A percentile compares a stretch with the other conserved stretches of the same genome.
Evolutionary conservation across 2,888 invertebrate species (phyloP).

Genomic region (Ypsolopha sequella): DNA sequence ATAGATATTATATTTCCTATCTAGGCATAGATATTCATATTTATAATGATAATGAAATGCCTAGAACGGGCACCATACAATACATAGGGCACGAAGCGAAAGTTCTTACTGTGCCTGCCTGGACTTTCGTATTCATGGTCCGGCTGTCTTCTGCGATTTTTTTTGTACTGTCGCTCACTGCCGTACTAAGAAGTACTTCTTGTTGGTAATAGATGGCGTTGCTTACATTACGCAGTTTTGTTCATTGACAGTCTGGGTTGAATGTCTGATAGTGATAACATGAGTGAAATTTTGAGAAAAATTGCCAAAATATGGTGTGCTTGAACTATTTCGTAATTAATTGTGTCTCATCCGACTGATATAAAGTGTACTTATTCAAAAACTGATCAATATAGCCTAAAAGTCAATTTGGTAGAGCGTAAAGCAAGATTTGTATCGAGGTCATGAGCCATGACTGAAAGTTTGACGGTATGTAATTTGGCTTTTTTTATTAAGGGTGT

Average conservation of each 20-base stretch:
- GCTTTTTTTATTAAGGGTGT: neutral
- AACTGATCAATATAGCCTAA: conserved; percentile 5
- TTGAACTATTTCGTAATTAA: conserved; percentile 5
- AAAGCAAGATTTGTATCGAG: conserved; percentile 15
- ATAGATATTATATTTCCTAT: no score
- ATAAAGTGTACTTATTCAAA: conserved; percentile 13
- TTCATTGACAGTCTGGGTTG: conserved; percentile 24
- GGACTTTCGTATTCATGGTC: no score
- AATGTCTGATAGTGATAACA: conserved; percentile 50
- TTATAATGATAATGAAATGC: no score
- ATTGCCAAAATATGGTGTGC: conserved; percentile 15
- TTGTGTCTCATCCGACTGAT: conserved; percentile 11
- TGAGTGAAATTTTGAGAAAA: conserved; percentile 29
- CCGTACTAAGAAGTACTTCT: conserved; percentile 2
- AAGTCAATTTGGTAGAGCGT: conserved; percentile 10
- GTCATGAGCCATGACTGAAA: conserved; percentile 20
- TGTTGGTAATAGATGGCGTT: conserved; percentile 32
- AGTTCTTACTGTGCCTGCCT: no score
- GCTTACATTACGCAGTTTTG: neutral
- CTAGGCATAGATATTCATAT: no score
- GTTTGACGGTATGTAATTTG: conserved; percentile 25
- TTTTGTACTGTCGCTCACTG: no score
- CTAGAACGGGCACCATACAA: no score
- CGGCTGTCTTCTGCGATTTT: no score
- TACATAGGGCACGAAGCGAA: no score